Evolutionary conservation across 2,113 vertebrate genomes (phyloP).

Genomic region (Malurus alboscapulatus): DNA sequence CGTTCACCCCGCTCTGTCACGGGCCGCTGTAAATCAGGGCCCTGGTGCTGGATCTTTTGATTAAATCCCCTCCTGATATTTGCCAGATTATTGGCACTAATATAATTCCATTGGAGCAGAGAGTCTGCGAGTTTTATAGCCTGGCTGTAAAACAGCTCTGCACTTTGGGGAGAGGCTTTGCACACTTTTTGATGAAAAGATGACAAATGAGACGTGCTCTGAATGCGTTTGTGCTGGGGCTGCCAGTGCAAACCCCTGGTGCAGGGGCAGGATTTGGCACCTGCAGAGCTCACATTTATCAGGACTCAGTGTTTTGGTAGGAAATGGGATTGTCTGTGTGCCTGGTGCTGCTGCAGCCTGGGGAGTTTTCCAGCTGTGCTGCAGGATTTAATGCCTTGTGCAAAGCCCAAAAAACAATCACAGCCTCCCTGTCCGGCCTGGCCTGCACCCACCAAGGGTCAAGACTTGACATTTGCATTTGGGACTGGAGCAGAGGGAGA

Average conservation of each 20-base stretch:
- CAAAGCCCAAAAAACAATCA: neutral
- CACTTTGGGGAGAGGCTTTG: conserved; percentile 54
- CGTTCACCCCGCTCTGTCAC: neutral
- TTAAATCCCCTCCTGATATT: conserved; percentile 75
- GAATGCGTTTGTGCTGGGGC: conserved; percentile 21
- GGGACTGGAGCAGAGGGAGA: neutral
- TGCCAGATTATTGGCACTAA: conserved; percentile 70
- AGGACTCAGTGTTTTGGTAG: neutral
- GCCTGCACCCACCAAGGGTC: neutral
- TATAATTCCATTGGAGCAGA: conserved; percentile 68
- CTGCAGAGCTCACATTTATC: neutral
- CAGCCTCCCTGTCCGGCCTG: neutral
- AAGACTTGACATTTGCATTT: neutral
- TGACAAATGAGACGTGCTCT: conserved; percentile 70
- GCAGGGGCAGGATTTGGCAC: neutral
- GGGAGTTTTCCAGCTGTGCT: neutral
- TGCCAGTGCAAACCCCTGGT: neutral
- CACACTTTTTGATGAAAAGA: conserved; percentile 55
- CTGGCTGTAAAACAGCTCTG: conserved; percentile 58
- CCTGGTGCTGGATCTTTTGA: conserved; percentile 63
- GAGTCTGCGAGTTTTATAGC: conserved; percentile 26
- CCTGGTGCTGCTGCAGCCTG: neutral
- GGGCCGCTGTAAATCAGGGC: conserved; percentile 39
- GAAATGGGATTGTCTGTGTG: neutral
- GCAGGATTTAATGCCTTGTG: neutral